Conservation (phyloP, 2,797 vertebrate genomes). For the Coregonus sp. region DNA sequence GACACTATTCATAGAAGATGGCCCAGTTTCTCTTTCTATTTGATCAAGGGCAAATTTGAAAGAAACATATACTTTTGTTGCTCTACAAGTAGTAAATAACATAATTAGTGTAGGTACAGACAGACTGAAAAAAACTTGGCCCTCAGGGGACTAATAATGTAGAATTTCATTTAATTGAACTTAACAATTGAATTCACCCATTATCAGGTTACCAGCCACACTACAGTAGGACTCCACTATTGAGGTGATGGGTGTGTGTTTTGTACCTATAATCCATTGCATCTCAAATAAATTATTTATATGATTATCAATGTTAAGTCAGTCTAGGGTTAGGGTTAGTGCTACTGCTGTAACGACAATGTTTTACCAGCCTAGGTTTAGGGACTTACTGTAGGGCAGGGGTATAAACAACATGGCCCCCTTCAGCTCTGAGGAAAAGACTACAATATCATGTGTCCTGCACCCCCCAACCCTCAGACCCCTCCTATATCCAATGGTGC, state of each 20-base stretch:
- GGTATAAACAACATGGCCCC: not conserved
- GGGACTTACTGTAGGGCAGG: not conserved
- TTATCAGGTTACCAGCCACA: constrained; percentile 30
- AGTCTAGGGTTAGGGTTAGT: not conserved
- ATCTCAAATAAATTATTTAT: not conserved
- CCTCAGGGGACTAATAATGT: constrained; percentile 41
- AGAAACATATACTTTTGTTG: not conserved
- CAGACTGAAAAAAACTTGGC: constrained; percentile 37
- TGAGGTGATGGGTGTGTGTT: not conserved
- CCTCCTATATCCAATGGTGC: constrained; percentile 60
- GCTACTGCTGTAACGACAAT: not conserved
- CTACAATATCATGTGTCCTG: not conserved
- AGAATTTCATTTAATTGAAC: constrained; percentile 46
- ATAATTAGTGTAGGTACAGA: constrained; percentile 52
- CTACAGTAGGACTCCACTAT: too few relatives aligned
- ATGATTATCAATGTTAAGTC: not conserved
- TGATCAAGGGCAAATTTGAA: constrained; percentile 39
- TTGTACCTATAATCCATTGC: constrained; percentile 5
- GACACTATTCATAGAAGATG: constrained; percentile 20
- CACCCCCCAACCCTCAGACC: constrained; percentile 4
- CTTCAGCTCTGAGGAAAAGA: not conserved
- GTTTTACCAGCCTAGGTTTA: not conserved
- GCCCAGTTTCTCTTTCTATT: constrained; percentile 30
- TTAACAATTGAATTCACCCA: constrained; percentile 55
- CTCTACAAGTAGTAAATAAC: constrained; percentile 27